Evolutionary conservation across 2,113 vertebrate genomes (phyloP).

Genomic region (Alexandromys fortis): DNA sequence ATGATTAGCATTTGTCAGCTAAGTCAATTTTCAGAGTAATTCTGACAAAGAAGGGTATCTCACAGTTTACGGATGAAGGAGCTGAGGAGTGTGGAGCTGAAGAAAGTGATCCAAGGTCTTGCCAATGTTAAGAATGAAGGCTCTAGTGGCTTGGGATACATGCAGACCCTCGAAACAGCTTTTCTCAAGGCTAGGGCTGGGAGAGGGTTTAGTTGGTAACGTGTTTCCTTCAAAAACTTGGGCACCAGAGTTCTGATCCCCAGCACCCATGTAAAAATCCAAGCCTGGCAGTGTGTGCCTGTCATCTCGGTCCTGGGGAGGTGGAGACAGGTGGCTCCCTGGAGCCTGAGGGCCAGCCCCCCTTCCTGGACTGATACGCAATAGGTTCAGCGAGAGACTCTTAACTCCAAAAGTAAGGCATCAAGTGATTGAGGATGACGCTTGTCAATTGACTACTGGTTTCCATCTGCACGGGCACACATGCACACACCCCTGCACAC

Average conservation of each 20-base stretch:
- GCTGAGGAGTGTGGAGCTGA: background rate
- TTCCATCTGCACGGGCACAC: background rate
- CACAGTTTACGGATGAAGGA: background rate
- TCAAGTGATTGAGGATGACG: background rate
- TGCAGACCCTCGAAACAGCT: background rate
- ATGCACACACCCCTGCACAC: background rate
- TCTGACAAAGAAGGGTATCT: conserved; percentile 1
- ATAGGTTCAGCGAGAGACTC: background rate
- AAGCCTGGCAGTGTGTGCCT: no score
- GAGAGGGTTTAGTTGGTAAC: background rate
- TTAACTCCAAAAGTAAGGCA: background rate
- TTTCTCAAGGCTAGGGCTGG: background rate
- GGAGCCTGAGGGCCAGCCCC: background rate
- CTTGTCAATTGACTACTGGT: background rate
- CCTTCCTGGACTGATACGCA: background rate
- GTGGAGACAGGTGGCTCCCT: no score
- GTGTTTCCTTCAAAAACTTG: background rate
- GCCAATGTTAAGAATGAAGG: background rate
- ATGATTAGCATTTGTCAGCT: background rate
- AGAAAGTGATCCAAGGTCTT: background rate
- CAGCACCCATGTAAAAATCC: background rate
- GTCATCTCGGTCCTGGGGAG: background rate
- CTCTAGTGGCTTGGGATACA: background rate
- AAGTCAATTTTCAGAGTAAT: background rate
- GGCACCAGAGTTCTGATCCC: background rate